phyloP scores from a whole-genome alignment of 2,888 invertebrate species.

The Dioctria linearis region DNA sequence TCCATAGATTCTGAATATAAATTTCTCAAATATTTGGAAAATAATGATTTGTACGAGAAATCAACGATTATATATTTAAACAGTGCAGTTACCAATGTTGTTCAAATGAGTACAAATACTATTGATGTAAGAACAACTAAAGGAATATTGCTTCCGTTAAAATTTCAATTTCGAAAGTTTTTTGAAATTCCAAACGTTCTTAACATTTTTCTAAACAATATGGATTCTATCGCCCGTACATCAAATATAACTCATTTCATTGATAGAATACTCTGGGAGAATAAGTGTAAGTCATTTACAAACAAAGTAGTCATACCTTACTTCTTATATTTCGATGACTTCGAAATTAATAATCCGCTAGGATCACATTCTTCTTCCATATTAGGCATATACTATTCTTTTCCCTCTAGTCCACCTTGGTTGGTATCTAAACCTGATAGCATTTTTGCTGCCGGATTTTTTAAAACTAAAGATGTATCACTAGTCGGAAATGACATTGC shows the following conservation, averaged over 20 bases:
- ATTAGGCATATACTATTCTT: conserved; percentile 18
- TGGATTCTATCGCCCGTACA: not conserved
- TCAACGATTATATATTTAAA: not conserved
- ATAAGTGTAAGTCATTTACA: not conserved
- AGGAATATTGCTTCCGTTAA: conserved; percentile 13
- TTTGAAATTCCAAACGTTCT: conserved; percentile 23
- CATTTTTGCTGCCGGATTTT: not conserved
- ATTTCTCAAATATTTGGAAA: conserved; percentile 18
- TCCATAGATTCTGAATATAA: conserved; percentile 28
- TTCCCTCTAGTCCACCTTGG: not conserved
- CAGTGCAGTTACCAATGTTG: not conserved
- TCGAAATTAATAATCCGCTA: conserved; percentile 52
- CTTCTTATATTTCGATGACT: conserved; percentile 46
- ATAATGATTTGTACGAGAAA: conserved; percentile 17
- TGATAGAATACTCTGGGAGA: conserved; percentile 1
- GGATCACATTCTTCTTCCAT: conserved; percentile 33
- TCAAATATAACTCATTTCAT: conserved; percentile 10
- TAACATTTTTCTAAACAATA: not conserved
- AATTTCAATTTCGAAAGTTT: conserved; percentile 37
- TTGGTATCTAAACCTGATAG: not conserved
- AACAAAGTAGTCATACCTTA: conserved; percentile 6
- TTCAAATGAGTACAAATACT: not conserved
- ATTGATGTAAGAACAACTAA: not conserved
- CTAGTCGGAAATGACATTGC: not conserved
- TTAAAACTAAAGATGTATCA: not conserved